Evolutionary conservation across 2,113 vertebrate genomes (phyloP).

Genomic region (Calonectris borealis): DNA sequence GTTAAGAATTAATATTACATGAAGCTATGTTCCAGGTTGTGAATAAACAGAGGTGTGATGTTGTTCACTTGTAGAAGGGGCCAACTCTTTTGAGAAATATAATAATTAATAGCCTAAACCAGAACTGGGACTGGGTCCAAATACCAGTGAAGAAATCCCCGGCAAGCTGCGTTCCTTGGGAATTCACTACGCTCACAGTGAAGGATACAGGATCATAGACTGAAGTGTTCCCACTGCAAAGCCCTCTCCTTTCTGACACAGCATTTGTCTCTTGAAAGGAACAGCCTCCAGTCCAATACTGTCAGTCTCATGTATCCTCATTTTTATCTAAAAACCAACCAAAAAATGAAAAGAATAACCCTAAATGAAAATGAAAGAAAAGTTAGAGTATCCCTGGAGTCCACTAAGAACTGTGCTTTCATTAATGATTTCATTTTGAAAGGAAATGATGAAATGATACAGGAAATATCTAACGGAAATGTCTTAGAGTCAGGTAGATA

Average conservation of each 20-base stretch:
- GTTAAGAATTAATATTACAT: not conserved
- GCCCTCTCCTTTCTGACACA: not conserved
- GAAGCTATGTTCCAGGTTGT: not conserved
- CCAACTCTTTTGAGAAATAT: not conserved
- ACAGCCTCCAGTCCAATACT: not conserved
- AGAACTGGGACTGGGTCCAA: not conserved
- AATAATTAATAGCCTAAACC: not conserved
- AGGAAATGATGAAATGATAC: not conserved
- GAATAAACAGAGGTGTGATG: not conserved
- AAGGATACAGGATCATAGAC: not conserved
- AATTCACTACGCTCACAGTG: not conserved
- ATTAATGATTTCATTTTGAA: not conserved
- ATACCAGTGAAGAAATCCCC: not conserved
- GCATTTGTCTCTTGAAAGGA: not conserved
- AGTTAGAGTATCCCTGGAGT: not conserved
- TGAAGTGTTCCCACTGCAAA: accelerated
- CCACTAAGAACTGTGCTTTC: not conserved
- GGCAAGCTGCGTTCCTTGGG: not conserved
- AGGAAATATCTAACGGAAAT: not conserved
- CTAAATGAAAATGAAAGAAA: not conserved
- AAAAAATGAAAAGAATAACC: not conserved
- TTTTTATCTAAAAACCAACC: not conserved
- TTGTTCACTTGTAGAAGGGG: not conserved
- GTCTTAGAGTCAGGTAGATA: not conserved
- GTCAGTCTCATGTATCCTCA: not conserved